Evolutionary conservation across 35 echinoderm and acorn worm genomes (phyloP), one percentile per base, ranked within the genome.

Genomic region (Amphiura filiformis): DNA sequence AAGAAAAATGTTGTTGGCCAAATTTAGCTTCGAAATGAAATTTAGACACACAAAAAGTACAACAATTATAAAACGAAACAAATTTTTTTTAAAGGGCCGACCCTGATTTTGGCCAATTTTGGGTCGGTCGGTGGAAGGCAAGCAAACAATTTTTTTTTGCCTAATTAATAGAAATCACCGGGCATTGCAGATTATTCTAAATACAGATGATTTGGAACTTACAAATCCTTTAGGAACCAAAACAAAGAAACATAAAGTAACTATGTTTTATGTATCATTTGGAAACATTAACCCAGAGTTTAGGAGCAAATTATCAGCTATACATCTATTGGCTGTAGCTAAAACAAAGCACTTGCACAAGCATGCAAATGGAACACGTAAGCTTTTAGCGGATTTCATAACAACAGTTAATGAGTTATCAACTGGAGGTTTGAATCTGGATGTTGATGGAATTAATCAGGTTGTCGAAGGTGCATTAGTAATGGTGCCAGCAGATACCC

Each of bases 191-290:
- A 42, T 88, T 13, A 79, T 80, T 12, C 38, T 88, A 0, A 79
- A 88, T 34, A 32, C 38, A 52, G 78, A 82, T 64, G 91, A 88
- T 26, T 82, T 92, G 49, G 91, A 92, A 88, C 87, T 92, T 76
- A 85, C 88, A 3, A 92, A 92, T 47, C 91, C 85, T 13, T 52
- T 92, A 22, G 91, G 91, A 0, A 26, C 36, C 22, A 85, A 88
- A 38, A 83, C 52, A 1, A 88, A 84, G 34, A 88, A 79, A 57
- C 91, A 93, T 38, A 93, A 93, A 64, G 32, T 93, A 56, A 77
- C 36, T 5, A 77, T 84, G 86, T 88, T 88, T 64, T 88, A 93
- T 44, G 77, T 52, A 30, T 38, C 79, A 22, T 31, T 93, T 18
- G 91, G 15, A 14, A 87, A 93, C 34, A 77, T 93, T 38, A 78